Conservation (phyloP, 2,888 invertebrate genomes). For the Crocallis elinguaria region DNA sequence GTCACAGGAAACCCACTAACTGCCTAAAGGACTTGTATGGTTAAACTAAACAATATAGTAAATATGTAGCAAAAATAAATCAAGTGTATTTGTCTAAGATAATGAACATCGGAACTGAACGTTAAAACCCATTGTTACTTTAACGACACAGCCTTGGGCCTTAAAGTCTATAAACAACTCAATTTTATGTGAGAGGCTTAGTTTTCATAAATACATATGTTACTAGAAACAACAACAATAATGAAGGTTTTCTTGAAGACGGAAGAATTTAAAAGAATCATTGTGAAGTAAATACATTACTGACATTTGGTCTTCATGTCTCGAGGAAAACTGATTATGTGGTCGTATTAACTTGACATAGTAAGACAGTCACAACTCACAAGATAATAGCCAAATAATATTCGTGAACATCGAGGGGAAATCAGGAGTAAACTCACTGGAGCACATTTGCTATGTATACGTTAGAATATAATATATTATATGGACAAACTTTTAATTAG, state of each 20-base stretch:
- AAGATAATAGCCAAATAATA: too few species aligned
- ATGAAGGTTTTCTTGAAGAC: not conserved
- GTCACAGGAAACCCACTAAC: too few species aligned
- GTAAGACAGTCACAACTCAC: too few species aligned
- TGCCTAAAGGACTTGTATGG: not conserved
- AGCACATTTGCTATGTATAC: too few species aligned
- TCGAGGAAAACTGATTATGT: too few species aligned
- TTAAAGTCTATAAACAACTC: slow-evolving; percentile 7
- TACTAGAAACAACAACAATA: not conserved
- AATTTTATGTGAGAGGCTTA: slow-evolving; percentile 6
- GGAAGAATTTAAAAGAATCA: not conserved
- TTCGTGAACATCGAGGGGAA: too few species aligned
- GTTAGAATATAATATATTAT: too few species aligned
- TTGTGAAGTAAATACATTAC: too few species aligned
- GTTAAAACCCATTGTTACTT: slow-evolving; percentile 11
- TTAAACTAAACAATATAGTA: slow-evolving; percentile 5
- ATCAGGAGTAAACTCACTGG: too few species aligned
- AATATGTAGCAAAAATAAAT: slow-evolving; percentile 16
- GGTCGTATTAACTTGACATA: too few species aligned
- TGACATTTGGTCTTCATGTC: too few species aligned
- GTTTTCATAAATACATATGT: not conserved
- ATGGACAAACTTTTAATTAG: too few species aligned
- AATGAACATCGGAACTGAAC: slow-evolving; percentile 12
- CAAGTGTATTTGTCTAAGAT: slow-evolving; percentile 18
- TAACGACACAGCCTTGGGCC: slow-evolving; percentile 13